Evolutionary conservation across 2,888 invertebrate genomes (phyloP).

Genomic region (Dasypogon diadema): DNA sequence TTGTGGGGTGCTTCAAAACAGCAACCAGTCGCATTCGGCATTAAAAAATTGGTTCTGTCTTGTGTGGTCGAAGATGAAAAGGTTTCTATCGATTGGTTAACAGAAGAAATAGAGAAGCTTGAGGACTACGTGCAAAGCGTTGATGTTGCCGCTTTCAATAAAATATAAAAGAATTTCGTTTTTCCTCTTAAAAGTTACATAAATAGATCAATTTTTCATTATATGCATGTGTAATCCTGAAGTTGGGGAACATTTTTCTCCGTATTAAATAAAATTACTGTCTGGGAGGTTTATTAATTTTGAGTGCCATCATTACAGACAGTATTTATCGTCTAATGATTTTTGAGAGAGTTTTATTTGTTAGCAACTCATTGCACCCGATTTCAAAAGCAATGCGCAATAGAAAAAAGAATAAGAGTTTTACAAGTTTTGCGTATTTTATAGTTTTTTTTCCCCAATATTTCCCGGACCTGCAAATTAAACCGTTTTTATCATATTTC

Average conservation of each 20-base stretch:
- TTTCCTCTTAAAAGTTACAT: background rate
- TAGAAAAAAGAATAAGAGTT: too few species aligned
- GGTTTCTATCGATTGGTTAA: slow-evolving; percentile 88
- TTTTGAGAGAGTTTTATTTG: too few species aligned
- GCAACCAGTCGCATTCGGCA: slow-evolving; percentile 92
- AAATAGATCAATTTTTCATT: slow-evolving; percentile 23
- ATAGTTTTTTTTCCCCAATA: too few species aligned
- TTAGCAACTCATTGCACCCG: too few species aligned
- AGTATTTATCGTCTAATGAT: too few species aligned
- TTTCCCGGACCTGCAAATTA: too few species aligned
- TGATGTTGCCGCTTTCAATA: slow-evolving; percentile 96
- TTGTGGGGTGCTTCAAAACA: slow-evolving; percentile 95
- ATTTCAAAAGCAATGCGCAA: too few species aligned
- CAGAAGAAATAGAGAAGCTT: slow-evolving; percentile 85
- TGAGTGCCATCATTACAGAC: too few species aligned
- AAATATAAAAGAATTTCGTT: slow-evolving; percentile 78
- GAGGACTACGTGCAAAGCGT: slow-evolving; percentile 93
- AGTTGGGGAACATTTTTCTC: too few species aligned
- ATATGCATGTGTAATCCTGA: background rate
- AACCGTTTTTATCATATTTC: too few species aligned
- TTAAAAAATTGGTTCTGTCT: slow-evolving; percentile 90
- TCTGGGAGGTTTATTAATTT: too few species aligned
- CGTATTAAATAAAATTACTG: background rate
- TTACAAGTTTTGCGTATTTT: too few species aligned
- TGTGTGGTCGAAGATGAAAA: slow-evolving; percentile 97